Evolutionary conservation across 2,797 vertebrate species (phyloP).

Genomic region (Karalla daura): DNA sequence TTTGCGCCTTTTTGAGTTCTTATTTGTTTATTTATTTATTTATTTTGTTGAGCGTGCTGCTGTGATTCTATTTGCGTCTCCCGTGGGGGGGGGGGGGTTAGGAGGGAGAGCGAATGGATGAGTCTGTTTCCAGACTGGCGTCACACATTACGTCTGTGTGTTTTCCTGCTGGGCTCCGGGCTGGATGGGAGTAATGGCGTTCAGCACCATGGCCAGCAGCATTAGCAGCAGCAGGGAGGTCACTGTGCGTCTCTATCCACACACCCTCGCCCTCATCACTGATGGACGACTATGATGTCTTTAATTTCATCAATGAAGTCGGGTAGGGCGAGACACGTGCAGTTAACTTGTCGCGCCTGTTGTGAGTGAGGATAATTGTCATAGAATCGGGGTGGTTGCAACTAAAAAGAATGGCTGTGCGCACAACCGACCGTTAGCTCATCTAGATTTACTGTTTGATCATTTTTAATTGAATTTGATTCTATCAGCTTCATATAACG

Average conservation of each 20-base stretch:
- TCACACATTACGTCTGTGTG: conserved; percentile 73
- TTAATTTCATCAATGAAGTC: no score
- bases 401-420: neutral
- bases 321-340: neutral
- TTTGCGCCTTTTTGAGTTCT: conserved; percentile 14
- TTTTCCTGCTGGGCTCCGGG: conserved; percentile 53
- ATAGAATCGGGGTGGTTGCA: neutral
- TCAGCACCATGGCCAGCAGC: conserved; percentile 81
- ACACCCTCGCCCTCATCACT: neutral
- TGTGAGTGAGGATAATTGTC: neutral
- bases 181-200: conserved; percentile 56
- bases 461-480: no score
- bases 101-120: conserved; percentile 37
- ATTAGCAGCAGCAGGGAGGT: neutral
- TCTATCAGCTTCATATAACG: no score
- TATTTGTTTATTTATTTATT: no score
- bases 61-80: conserved; percentile 43
- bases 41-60: conserved; percentile 14
- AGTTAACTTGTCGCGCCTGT: neutral
- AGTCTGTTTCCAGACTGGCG: conserved; percentile 66
- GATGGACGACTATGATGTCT: no score
- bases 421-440: neutral
- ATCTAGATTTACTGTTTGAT: neutral
- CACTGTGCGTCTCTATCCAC: no score
- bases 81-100: conserved; percentile 39